Conservation (phyloP, 2,797 vertebrate species). For the Hypotaenidia okinawae region DNA sequence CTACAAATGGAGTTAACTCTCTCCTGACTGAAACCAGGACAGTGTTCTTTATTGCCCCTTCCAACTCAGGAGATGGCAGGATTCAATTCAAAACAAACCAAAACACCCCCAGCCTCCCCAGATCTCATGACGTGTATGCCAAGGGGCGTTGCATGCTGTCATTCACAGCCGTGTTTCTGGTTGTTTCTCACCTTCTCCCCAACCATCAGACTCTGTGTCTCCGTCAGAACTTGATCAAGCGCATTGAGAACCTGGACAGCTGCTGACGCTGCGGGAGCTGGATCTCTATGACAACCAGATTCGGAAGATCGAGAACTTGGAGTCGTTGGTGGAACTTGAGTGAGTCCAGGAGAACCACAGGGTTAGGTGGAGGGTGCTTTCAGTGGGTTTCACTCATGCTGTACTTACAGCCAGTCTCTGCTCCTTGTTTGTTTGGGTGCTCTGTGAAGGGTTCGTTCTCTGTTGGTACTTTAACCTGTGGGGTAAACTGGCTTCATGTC, state of each 20-base stretch:
- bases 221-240: slow-evolving; percentile 95
- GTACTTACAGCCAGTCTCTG: neutral
- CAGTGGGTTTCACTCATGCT: neutral
- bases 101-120: too few species aligned
- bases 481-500: neutral
- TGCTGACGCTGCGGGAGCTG: slow-evolving; percentile 87
- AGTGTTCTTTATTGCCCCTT: too few species aligned
- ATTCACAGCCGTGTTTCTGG: neutral
- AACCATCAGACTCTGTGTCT: slow-evolving; percentile 90
- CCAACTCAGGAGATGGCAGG: neutral
- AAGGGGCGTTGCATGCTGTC: neutral
- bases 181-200: slow-evolving; percentile 6
- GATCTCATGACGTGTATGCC: neutral
- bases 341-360: slow-evolving; percentile 76
- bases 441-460: neutral
- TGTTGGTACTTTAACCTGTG: neutral
- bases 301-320: slow-evolving; percentile 92
- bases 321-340: slow-evolving; percentile 90
- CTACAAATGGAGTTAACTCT: too few species aligned
- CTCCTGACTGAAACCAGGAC: too few species aligned
- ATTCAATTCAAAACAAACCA: neutral
- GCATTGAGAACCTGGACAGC: slow-evolving; percentile 93
- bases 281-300: slow-evolving; percentile 99
- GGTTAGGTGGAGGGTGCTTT: neutral
- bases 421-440: neutral